Evolutionary conservation across 2,888 invertebrate species (phyloP), one percentile per base, ranked within the genome.

Genomic region (Acrobasis consociella): DNA sequence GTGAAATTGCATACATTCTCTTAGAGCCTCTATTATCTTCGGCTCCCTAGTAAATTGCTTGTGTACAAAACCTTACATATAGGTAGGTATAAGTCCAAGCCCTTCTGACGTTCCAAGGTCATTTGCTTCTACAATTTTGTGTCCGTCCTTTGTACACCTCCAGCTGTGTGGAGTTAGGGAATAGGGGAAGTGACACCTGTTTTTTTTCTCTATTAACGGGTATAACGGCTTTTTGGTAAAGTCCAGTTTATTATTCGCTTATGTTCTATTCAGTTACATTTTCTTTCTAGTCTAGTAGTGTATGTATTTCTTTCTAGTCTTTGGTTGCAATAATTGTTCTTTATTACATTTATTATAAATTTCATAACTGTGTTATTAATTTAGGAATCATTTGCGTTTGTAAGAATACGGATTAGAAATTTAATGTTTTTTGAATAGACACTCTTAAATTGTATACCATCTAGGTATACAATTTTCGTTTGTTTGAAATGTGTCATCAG

Each of bases 1-100:
- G 69, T 70, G 71, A 73, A 73, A 78, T 76, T 74, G 73, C 73
- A 70, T 71, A 70, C 72, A 70, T 68, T 70, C 68, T 64, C 63
- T 63, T 62, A 67, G 64, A 67, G 66, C 75, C 70, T 71, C 68
- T 65, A 71, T 71, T 70, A 69, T 65, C 63, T 65, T 61, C 58
- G 66, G 64, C 58, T 63, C 64, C 64, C 66, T 66, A 61, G 70
- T 66, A 75, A 81, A 77, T 75, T 75, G 72, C 67, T 66, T 71
- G 74, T 69, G 5, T 69, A 68, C 69, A 71, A 74, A 77, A 77
- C 71, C 75, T 69, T 65, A 63, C 72, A 69, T 72, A 70, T 72
- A 70, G 72, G 68, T n/a, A 13, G n/a, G n/a, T 2, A 64, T 73
- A 77, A 67, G 67, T 76, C 68, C 71, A 77, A 72, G 69, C 76